Conservation (phyloP, 2,888 invertebrate species). For the Pinctada fucata region DNA sequence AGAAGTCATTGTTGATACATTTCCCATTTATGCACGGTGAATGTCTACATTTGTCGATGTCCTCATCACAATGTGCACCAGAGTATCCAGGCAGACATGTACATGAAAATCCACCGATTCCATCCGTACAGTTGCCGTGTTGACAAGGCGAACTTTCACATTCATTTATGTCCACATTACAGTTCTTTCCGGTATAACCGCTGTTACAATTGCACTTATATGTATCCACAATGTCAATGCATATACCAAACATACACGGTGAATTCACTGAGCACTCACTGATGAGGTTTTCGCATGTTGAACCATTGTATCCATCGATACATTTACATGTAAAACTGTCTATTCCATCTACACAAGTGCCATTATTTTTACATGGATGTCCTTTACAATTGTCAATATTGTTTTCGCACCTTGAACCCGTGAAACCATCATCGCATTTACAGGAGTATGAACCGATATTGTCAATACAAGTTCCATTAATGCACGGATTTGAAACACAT, state of each 20-base stretch:
- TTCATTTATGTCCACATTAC: slow-evolving; percentile 10
- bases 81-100: slow-evolving; percentile 45
- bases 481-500: neutral
- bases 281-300: slow-evolving; percentile 64
- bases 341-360: slow-evolving; percentile 70
- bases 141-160: slow-evolving; percentile 42
- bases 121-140: slow-evolving; percentile 41
- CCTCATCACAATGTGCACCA: slow-evolving; percentile 40
- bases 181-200: slow-evolving; percentile 2
- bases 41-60: slow-evolving; percentile 43
- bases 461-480: neutral
- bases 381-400: slow-evolving; percentile 44
- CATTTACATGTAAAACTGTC: slow-evolving; percentile 10
- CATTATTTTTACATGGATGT: slow-evolving; percentile 57
- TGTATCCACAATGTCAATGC: neutral
- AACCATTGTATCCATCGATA: slow-evolving; percentile 62
- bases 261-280: slow-evolving; percentile 63
- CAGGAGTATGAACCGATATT: neutral
- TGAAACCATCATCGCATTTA: neutral
- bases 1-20: neutral
- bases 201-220: slow-evolving; percentile 8
- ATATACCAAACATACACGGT: slow-evolving; percentile 48
- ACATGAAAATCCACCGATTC: slow-evolving; percentile 37
- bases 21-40: slow-evolving; percentile 42
- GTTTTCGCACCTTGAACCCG: slow-evolving; percentile 44